phyloP scores from a whole-genome alignment of 2,888 invertebrate genomes.

The Pseudococcus jackbeardsleyi region DNA sequence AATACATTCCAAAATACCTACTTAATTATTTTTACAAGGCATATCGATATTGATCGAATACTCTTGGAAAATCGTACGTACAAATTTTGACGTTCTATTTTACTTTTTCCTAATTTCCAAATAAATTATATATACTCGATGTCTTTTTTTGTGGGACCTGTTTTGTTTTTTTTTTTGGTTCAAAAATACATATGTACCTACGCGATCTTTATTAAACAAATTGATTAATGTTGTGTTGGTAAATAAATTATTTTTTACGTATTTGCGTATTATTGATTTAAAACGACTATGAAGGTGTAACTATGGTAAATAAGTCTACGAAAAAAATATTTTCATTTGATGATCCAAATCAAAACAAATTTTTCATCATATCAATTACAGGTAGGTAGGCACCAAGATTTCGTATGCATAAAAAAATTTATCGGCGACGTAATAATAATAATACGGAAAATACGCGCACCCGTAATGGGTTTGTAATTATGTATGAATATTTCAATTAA shows the following conservation, averaged over 20 bases:
- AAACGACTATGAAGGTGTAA: background rate
- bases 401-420: background rate
- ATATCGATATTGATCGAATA: background rate
- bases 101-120: background rate
- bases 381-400: background rate
- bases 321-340: background rate
- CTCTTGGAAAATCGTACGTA: background rate
- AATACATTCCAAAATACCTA: background rate
- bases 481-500: background rate
- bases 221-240: background rate
- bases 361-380: conserved; percentile 6
- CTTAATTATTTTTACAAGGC: background rate
- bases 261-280: background rate
- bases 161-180: conserved; percentile 21
- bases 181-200: background rate
- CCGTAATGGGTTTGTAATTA: background rate
- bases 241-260: conserved; percentile 35
- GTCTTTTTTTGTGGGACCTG: background rate
- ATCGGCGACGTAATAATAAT: background rate
- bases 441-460: background rate
- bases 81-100: background rate
- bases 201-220: background rate
- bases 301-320: background rate
- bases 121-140: background rate
- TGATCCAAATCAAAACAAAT: background rate